Conservation (phyloP, 53 echinoderm and acorn worm genomes). For the Astropecten irregularis region DNA sequence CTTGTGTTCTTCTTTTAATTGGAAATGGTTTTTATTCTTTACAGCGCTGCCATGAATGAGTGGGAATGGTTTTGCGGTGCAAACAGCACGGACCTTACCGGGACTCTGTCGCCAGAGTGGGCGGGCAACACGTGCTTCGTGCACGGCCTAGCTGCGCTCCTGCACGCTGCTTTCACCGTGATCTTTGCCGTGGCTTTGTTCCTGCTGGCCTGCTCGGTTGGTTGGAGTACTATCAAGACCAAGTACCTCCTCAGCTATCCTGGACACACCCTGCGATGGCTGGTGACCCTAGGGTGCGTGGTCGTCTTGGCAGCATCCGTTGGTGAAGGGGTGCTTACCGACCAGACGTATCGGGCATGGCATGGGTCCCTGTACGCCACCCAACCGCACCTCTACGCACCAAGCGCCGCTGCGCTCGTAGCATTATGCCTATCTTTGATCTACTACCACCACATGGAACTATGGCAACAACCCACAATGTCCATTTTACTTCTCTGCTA, state of each 20-base stretch:
- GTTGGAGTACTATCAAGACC: constrained; percentile 17
- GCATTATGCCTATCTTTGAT: constrained; percentile 61
- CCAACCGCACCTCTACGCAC: constrained; percentile 83
- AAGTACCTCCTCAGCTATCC: constrained; percentile 60
- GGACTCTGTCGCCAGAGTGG: constrained; percentile 62
- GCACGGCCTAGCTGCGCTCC: constrained; percentile 58
- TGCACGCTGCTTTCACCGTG: constrained; percentile 63
- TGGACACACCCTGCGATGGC: constrained; percentile 57
- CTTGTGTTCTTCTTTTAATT: no score
- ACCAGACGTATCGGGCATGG: constrained; percentile 52
- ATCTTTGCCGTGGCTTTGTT: constrained; percentile 56
- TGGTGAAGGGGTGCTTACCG: constrained; percentile 69
- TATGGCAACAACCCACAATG: constrained; percentile 69
- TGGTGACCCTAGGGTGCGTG: constrained; percentile 2
- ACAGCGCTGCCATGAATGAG: no score
- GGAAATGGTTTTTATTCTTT: no score
- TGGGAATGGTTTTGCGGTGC: constrained; percentile 88
- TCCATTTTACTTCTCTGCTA: constrained; percentile 62
- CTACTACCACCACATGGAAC: constrained; percentile 82
- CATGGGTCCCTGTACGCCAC: constrained; percentile 36
- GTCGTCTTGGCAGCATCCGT: constrained; percentile 20
- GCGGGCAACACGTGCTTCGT: constrained; percentile 86
- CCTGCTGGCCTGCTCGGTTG: constrained; percentile 22
- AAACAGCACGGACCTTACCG: constrained; percentile 55
- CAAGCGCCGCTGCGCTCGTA: constrained; percentile 60